Conservation (phyloP, 2,888 invertebrate species). For the Amblyjoppa fuscipennis region DNA sequence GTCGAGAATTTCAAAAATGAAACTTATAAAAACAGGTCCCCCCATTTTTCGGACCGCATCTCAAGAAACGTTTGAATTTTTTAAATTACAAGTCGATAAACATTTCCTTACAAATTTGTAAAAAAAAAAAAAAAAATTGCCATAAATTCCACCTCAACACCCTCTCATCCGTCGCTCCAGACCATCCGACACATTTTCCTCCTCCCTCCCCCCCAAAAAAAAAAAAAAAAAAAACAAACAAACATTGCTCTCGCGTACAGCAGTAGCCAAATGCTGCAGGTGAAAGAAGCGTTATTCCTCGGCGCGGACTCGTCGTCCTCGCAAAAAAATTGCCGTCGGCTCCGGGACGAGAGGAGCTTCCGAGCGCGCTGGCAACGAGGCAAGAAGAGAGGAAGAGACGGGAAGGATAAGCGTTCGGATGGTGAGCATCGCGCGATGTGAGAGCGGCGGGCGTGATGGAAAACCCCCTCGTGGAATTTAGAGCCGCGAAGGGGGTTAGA, state of each 20-base stretch:
- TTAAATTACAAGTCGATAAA: too few relatives aligned
- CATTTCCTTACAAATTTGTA: too few relatives aligned
- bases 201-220: neutral
- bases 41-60: too few relatives aligned
- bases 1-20: too few relatives aligned
- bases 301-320: conserved; percentile 13
- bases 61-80: too few relatives aligned
- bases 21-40: too few relatives aligned
- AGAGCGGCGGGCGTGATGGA: conserved; percentile 54
- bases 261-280: conserved; percentile 31
- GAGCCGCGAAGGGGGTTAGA: conserved; percentile 38
- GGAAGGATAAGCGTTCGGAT: conserved; percentile 36
- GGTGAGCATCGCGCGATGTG: conserved; percentile 12
- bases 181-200: conserved; percentile 17
- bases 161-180: neutral
- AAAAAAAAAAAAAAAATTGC: neutral
- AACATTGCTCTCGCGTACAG: conserved; percentile 8
- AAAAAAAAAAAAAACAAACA: conserved; percentile 8
- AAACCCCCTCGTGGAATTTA: conserved; percentile 56
- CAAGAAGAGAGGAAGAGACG: conserved; percentile 16
- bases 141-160: neutral
- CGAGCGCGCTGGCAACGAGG: conserved; percentile 4
- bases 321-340: conserved; percentile 42
- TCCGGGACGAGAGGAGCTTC: conserved; percentile 25
- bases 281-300: conserved; percentile 44